phyloP scores from a whole-genome alignment of 2,113 vertebrate species.

The Casuarius casuarius region DNA sequence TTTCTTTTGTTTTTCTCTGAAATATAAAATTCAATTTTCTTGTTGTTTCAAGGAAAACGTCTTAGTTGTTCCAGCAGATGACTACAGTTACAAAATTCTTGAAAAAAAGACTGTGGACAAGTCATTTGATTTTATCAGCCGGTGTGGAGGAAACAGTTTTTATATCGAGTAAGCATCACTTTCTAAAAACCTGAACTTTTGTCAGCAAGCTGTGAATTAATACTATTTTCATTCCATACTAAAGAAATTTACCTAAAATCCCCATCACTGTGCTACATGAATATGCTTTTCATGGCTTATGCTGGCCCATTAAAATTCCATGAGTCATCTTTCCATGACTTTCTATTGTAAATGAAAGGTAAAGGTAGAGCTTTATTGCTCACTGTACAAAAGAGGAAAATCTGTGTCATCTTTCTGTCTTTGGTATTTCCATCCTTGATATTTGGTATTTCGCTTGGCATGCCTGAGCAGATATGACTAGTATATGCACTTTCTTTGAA shows the following conservation, averaged over 20 bases:
- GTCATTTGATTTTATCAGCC: constrained; percentile 86
- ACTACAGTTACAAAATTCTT: constrained; percentile 84
- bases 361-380: constrained; percentile 36
- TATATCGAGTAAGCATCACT: constrained; percentile 85
- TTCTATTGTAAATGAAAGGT: not conserved
- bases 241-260: not conserved
- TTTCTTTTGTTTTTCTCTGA: constrained; percentile 4
- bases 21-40: constrained; percentile 42
- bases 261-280: not conserved
- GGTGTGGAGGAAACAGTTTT: constrained; percentile 88
- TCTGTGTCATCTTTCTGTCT: constrained; percentile 25
- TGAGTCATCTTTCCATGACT: constrained; percentile 41
- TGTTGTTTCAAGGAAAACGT: constrained; percentile 83
- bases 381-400: not conserved
- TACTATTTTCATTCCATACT: not conserved
- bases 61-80: constrained; percentile 84
- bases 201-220: not conserved
- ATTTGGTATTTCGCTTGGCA: constrained; percentile 19
- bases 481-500: not conserved
- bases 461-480: constrained; percentile 38
- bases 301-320: not conserved
- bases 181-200: not conserved
- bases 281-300: not conserved
- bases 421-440: constrained; percentile 46
- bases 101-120: constrained; percentile 84